Conservation (phyloP, 2,888 invertebrate genomes). For the Xanthorhoe designata region DNA sequence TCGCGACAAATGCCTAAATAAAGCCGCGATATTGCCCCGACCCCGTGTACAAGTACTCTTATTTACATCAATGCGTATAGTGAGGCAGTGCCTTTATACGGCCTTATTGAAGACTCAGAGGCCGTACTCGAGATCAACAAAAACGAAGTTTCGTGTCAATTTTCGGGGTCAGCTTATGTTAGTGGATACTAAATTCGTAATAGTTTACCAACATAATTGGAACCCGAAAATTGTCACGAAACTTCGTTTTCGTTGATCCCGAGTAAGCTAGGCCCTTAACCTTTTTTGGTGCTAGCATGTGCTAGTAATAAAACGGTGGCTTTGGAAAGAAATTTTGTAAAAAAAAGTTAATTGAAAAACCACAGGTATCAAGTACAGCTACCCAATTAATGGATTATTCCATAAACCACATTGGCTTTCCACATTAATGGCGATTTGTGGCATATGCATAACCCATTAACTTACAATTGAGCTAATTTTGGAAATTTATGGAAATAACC, state of each 20-base stretch:
- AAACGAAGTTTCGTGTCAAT: too few relatives aligned
- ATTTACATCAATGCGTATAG: slow-evolving; percentile 37
- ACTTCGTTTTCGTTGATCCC: too few relatives aligned
- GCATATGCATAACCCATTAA: not conserved
- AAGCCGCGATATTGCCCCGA: slow-evolving; percentile 57
- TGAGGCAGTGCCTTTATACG: slow-evolving; percentile 34
- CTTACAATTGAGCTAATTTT: not conserved
- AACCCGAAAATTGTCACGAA: too few relatives aligned
- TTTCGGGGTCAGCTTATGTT: too few relatives aligned
- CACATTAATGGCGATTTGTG: not conserved
- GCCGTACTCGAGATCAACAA: too few relatives aligned
- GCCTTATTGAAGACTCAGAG: slow-evolving; percentile 36
- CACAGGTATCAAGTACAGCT: not conserved
- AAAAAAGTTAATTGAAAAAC: not conserved
- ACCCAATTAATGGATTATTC: not conserved
- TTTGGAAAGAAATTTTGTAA: too few relatives aligned
- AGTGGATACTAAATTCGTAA: too few relatives aligned
- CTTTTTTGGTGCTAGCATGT: not conserved
- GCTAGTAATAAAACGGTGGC: too few relatives aligned
- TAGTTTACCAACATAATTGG: too few relatives aligned
- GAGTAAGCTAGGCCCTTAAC: too few relatives aligned
- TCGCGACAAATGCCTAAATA: slow-evolving; percentile 79
- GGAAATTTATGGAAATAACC: not conserved
- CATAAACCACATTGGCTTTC: not conserved
- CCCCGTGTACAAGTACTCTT: slow-evolving; percentile 34